These are phyloP conservation scores for Diaphora mendica DNA, from an alignment of 2,888 invertebrate genomes.

Conservation along the genomic window DNA sequence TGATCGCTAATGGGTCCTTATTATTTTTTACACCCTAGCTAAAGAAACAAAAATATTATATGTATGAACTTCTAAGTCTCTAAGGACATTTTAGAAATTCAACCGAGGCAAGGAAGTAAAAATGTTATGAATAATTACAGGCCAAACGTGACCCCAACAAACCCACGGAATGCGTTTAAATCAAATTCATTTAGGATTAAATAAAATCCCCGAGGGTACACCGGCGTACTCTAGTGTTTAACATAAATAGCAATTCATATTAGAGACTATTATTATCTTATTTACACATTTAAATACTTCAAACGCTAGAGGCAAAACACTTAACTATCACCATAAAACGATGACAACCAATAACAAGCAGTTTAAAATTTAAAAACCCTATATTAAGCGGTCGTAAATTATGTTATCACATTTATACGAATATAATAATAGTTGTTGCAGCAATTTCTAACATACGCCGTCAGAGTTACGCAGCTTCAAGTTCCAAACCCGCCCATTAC, in stretches of 20 bases:
- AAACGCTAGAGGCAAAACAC: background rate
- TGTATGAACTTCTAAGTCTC: background rate
- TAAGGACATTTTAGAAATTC: background rate
- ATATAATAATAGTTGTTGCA: conserved; percentile 24
- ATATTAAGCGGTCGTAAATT: conserved; percentile 16
- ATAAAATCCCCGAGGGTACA: background rate
- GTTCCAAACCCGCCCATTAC: conserved; percentile 52
- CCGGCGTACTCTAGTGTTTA: background rate
- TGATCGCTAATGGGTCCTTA: background rate
- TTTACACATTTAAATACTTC: background rate
- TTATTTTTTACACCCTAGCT: background rate
- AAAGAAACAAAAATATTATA: background rate
- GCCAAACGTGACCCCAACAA: too few species aligned
- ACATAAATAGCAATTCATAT: background rate
- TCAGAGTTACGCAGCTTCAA: conserved; percentile 44
- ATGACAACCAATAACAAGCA: conserved; percentile 12
- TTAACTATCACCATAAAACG: background rate
- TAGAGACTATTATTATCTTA: background rate
- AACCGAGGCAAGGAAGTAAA: background rate
- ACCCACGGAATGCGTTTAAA: background rate
- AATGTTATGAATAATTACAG: too few species aligned
- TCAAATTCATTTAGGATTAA: background rate
- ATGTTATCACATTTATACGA: conserved; percentile 19
- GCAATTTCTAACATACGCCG: conserved; percentile 36
- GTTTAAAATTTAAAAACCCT: conserved; percentile 7